Percentiles rank a stretch among this genome's conserved stretches.
These are phyloP conservation scores for Macrotrachela quadricornifera DNA, from an alignment of 1,140 invertebrate genomes.

Conservation along the genomic window DNA sequence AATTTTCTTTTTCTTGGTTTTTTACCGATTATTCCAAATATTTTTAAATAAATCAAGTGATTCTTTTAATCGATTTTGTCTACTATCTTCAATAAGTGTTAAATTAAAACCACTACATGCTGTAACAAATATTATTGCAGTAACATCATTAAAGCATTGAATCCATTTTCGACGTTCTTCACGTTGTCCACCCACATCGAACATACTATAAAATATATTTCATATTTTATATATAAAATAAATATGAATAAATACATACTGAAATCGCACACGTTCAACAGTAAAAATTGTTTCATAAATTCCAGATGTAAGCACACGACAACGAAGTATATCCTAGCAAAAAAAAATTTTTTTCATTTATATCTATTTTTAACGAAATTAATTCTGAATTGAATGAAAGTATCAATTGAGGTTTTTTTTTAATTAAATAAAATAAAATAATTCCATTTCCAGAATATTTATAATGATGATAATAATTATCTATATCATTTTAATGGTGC, in stretches of 20 bases:
- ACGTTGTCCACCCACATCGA: conserved; percentile 95
- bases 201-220: conserved; percentile 56
- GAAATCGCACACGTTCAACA: conserved; percentile 99
- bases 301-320: conserved; percentile 96
- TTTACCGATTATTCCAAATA: conserved; percentile 88
- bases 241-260: conserved; percentile 52
- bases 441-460: no score
- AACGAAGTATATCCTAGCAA: conserved; percentile 42
- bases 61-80: conserved; percentile 86
- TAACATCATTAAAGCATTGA: conserved; percentile 99
- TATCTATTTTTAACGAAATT: conserved; percentile 6
- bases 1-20: not conserved
- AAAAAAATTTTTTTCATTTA: not conserved
- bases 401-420: no score
- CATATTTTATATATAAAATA: conserved; percentile 8
- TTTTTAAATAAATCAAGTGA: conserved; percentile 95
- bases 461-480: no score
- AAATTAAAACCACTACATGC: conserved; percentile 98
- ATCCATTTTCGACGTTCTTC: conserved; percentile 99
- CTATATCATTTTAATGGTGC: no score
- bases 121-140: conserved; percentile 97
- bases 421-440: no score
- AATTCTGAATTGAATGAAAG: not conserved
- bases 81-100: conserved; percentile 92
- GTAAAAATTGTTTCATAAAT: conserved; percentile 98